These are phyloP conservation scores for Belonocnema kinseyi DNA, from an alignment of 1,140 invertebrate genomes.

Conservation along the genomic window DNA sequence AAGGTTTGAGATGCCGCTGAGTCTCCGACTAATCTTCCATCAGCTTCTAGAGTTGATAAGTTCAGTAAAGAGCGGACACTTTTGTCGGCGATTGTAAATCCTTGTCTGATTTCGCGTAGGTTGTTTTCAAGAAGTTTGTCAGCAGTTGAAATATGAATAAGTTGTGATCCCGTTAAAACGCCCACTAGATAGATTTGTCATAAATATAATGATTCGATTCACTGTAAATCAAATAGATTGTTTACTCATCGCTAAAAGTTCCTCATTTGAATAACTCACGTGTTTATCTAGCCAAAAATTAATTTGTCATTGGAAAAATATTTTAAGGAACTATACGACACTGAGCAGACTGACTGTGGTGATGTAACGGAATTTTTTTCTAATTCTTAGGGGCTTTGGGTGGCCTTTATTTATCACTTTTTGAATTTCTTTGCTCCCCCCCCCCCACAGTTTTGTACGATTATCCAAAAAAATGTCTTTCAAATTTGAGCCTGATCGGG, in stretches of 20 bases:
- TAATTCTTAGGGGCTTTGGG: too few species aligned
- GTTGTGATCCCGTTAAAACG: background rate
- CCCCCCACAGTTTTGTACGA: too few species aligned
- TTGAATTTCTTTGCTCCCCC: too few species aligned
- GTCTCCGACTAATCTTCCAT: conserved; percentile 20
- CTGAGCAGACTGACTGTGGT: too few species aligned
- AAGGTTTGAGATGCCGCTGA: conserved; percentile 6
- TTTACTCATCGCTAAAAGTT: background rate
- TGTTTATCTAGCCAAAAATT: background rate
- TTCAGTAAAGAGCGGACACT: conserved; percentile 8
- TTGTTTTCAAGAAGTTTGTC: conserved; percentile 14
- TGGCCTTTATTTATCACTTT: too few species aligned
- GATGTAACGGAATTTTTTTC: too few species aligned
- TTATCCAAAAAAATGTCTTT: too few species aligned
- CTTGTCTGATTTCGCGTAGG: conserved; percentile 24
- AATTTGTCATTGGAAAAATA: background rate
- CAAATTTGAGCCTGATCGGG: too few species aligned
- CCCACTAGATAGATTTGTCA: background rate
- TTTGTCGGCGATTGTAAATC: conserved; percentile 13
- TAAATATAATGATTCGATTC: conserved; percentile 3
- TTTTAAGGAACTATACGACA: too few species aligned
- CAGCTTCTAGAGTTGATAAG: conserved; percentile 2
- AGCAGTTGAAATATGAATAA: conserved; percentile 5
- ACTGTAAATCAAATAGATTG: background rate
- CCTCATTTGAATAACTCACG: background rate